A percentile compares a stretch with the other conserved stretches of the same genome.
phyloP scores from a whole-genome alignment of 2,888 invertebrate genomes.

The Phoronis australis region DNA sequence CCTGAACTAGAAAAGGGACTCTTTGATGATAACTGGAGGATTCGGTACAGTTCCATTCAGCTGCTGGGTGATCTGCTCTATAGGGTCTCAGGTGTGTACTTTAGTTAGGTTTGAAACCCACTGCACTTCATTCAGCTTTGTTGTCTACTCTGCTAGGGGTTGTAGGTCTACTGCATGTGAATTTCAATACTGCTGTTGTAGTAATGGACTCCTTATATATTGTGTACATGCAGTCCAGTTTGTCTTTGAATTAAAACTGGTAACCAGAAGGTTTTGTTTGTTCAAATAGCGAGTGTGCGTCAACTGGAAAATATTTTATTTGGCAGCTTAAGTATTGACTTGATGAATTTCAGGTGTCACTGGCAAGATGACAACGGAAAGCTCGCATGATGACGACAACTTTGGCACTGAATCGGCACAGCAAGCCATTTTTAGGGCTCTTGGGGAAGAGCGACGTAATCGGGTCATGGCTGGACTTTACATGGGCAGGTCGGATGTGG shows the following conservation, averaged over 20 bases:
- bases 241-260: no score
- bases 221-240: no score
- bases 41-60: slow-evolving; percentile 86
- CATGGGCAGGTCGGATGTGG: slow-evolving; percentile 95
- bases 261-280: no score
- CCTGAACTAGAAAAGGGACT: slow-evolving; percentile 86
- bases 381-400: slow-evolving; percentile 96
- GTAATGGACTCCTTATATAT: no score
- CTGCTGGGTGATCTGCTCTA: slow-evolving; percentile 91
- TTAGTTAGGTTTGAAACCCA: not conserved
- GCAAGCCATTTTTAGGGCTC: slow-evolving; percentile 74
- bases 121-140: no score
- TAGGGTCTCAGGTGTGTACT: slow-evolving; percentile 74
- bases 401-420: slow-evolving; percentile 76
- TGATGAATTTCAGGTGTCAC: slow-evolving; percentile 69
- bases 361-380: slow-evolving; percentile 98
- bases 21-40: slow-evolving; percentile 98
- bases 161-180: not conserved
- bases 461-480: slow-evolving; percentile 68
- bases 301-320: no score
- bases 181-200: not conserved
- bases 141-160: no score
- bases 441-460: slow-evolving; percentile 86
- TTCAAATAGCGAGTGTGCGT: no score
- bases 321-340: no score